phyloP scores from a whole-genome alignment of 2,888 invertebrate species.

The Clusia tigrina region DNA sequence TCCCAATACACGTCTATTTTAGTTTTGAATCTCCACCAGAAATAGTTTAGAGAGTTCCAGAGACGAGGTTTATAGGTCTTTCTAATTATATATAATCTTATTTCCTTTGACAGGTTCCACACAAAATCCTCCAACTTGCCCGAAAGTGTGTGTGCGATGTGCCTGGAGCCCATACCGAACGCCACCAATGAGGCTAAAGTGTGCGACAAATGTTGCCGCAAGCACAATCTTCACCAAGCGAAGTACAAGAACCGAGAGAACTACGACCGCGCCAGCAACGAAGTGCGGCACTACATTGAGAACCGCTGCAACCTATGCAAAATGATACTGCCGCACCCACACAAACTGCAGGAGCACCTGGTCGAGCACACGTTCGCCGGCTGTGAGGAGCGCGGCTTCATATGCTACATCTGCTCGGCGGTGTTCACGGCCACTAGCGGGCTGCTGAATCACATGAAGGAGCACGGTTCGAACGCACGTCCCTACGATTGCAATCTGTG shows the following conservation, averaged over 20 bases:
- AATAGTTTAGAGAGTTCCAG: too few species aligned
- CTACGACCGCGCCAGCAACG: slow-evolving; percentile 26
- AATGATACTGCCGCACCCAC: slow-evolving; percentile 78
- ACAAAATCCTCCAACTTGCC: slow-evolving; percentile 57
- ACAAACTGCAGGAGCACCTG: slow-evolving; percentile 85
- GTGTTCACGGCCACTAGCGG: slow-evolving; percentile 85
- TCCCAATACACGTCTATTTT: too few species aligned
- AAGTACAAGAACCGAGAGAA: slow-evolving; percentile 42
- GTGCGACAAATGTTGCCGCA: slow-evolving; percentile 78
- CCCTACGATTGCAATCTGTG: slow-evolving; percentile 89
- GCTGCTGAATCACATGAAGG: slow-evolving; percentile 83
- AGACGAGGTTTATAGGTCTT: too few species aligned
- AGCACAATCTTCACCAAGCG: slow-evolving; percentile 59
- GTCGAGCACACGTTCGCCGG: slow-evolving; percentile 94
- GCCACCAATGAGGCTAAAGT: slow-evolving; percentile 67
- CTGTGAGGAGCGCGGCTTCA: slow-evolving; percentile 76
- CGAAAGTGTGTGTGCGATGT: slow-evolving; percentile 69
- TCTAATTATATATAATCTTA: neutral
- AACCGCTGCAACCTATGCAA: slow-evolving; percentile 79
- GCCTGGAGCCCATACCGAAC: slow-evolving; percentile 65
- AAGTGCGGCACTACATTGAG: slow-evolving; percentile 51
- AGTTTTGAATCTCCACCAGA: too few species aligned
- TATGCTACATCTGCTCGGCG: slow-evolving; percentile 88
- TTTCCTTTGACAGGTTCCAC: slow-evolving; percentile 60
- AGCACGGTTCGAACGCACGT: slow-evolving; percentile 81